These are phyloP conservation scores for Hemibagrus wyckioides DNA, from an alignment of 2,113 vertebrate genomes.

Conservation along the genomic window DNA sequence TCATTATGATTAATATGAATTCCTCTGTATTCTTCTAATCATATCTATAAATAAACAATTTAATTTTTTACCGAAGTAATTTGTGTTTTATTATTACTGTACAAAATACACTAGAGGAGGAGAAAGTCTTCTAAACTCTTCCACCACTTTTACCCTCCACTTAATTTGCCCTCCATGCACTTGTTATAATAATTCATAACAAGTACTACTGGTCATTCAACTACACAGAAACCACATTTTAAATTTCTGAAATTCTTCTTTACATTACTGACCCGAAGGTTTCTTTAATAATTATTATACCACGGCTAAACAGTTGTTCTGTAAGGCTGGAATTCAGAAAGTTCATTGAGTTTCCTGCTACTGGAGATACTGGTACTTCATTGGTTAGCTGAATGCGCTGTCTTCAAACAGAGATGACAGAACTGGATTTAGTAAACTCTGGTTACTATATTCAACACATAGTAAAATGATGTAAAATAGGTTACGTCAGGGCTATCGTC, in stretches of 20 bases:
- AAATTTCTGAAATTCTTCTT: neutral
- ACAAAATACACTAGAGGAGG: neutral
- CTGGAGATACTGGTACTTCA: neutral
- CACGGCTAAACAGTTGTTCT: neutral
- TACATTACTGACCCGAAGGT: neutral
- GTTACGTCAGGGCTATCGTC: neutral
- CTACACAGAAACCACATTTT: neutral
- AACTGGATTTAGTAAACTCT: neutral
- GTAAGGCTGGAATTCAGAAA: neutral
- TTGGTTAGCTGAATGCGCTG: neutral
- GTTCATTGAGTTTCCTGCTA: neutral
- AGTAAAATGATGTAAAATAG: neutral
- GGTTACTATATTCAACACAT: neutral
- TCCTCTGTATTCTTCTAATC: neutral
- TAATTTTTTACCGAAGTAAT: neutral
- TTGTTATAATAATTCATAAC: neutral
- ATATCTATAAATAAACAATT: conserved; percentile 4
- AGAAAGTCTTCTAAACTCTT: neutral
- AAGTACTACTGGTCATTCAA: neutral
- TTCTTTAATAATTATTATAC: neutral
- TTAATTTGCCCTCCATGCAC: neutral
- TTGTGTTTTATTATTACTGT: neutral
- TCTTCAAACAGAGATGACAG: neutral
- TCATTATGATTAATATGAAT: neutral
- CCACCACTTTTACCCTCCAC: neutral